Evolutionary conservation across 2,888 invertebrate genomes (phyloP).

Genomic region (Dichetophora obliterata): DNA sequence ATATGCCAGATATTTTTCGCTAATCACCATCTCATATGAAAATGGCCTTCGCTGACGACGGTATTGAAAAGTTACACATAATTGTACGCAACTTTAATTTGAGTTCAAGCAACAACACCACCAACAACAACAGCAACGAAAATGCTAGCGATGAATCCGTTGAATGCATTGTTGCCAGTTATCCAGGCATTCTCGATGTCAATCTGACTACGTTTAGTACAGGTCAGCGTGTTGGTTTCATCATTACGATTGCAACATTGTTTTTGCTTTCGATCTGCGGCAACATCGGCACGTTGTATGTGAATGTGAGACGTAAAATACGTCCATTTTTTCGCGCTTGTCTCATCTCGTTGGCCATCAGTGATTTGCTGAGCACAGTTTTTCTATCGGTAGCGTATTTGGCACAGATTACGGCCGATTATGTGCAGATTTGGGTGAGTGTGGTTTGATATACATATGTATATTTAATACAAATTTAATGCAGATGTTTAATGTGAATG

Average conservation of each 20-base stretch:
- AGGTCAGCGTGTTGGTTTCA: constrained; percentile 50
- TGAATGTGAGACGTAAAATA: constrained; percentile 67
- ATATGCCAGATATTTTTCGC: neutral
- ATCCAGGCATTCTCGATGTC: constrained; percentile 49
- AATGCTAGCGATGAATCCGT: constrained; percentile 34
- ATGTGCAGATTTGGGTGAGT: constrained; percentile 64
- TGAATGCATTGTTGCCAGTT: constrained; percentile 37
- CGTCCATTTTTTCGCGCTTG: constrained; percentile 72
- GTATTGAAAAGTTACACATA: neutral
- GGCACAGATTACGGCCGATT: constrained; percentile 58
- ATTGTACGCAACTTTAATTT: neutral
- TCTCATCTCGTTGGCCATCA: constrained; percentile 71
- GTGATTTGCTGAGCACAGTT: constrained; percentile 69
- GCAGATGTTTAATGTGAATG: too few species aligned
- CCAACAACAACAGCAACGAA: neutral
- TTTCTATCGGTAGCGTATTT: constrained; percentile 58
- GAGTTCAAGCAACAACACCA: neutral
- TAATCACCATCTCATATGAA: neutral
- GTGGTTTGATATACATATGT: neutral
- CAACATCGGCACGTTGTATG: constrained; percentile 59
- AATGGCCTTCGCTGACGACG: constrained; percentile 25
- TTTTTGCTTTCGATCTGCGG: constrained; percentile 54
- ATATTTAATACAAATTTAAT: too few species aligned
- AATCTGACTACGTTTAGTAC: constrained; percentile 53
- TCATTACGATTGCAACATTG: constrained; percentile 49